Conservation (phyloP, 2,113 vertebrate genomes). For the Cyprinodon tularosa region DNA sequence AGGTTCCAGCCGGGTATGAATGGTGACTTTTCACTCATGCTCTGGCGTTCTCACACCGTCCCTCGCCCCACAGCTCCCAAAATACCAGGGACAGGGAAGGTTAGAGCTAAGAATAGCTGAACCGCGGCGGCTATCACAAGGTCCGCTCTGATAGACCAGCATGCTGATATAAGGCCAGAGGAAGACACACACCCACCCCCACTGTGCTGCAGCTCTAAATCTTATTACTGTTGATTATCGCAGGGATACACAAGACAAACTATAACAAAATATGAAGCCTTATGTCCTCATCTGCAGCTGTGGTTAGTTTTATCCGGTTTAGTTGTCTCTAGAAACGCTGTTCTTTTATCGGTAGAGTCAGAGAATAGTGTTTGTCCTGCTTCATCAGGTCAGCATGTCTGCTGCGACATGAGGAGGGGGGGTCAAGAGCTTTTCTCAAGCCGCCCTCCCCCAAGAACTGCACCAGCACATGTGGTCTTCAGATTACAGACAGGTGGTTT, state of each 20-base stretch:
- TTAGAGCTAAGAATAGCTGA: conserved; percentile 71
- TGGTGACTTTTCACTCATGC: conserved; percentile 41
- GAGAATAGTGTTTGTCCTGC: too few relatives aligned
- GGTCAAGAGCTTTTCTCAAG: not conserved
- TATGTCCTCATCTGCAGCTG: not conserved
- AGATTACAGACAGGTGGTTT: not conserved
- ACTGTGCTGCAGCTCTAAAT: too few relatives aligned
- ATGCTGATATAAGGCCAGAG: conserved; percentile 26
- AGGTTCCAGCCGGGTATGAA: conserved; percentile 15
- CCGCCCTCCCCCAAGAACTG: not conserved
- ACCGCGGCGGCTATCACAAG: conserved; percentile 59
- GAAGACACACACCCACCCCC: not conserved
- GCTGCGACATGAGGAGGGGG: too few relatives aligned
- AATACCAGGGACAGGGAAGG: conserved; percentile 56
- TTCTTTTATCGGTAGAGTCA: too few relatives aligned
- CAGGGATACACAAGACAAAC: not conserved
- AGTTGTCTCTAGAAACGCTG: too few relatives aligned
- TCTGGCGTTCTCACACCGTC: too few relatives aligned
- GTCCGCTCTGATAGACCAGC: conserved; percentile 2
- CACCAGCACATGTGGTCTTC: not conserved
- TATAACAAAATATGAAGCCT: conserved; percentile 1
- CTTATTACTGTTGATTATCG: not conserved
- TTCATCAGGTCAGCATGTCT: too few relatives aligned
- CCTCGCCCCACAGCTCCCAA: conserved; percentile 8
- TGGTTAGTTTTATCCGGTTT: too few relatives aligned